Base-by-base conservation (phyloP, 2,797 vertebrate genomes). In the Sebastes nivosus region DNA sequence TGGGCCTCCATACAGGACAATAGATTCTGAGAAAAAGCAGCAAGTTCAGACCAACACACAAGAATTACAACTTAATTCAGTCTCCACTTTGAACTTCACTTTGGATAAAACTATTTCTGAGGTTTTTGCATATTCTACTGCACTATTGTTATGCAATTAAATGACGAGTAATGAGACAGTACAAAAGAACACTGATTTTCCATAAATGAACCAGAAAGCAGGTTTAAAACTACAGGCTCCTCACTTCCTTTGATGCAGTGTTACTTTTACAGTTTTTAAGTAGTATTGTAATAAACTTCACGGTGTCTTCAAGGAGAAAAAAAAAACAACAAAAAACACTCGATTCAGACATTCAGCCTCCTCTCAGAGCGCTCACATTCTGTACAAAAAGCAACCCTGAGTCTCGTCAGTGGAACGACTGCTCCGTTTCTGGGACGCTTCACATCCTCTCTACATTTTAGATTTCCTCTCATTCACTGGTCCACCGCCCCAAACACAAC, bases 331-430 rank as follows among this genome's bases (percentile, higher is more conserved):
- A 52, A 38, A 27, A 72, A 46, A 59, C 8, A 12, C 54, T 34
- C 1, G 6, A 4, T 14, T 36, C 59, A 66, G 64, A 76, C 84
- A 72, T 81, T 84, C 73, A 64, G 61, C 20, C 30, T 6, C 20
- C 34, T 6, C 67, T 64, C 67, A 42, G 20, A 24, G 65, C 70
- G 50, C 70, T 80, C 75, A 89, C 83, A 88, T 88, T 91, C 89
- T 83, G 80, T 82, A 87, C 75, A 83, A 90, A 91, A 84, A 77
- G 25, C 81, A 88, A 86, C 89, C 93, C 94, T 94, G 95, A 95
- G 94, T 93, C 93, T 87, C 32, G 29, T 92, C 82, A 83, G 81
- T 73, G 84, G 66, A 81, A 87, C 72, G 22, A 58, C 57, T 13
- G 59, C 58, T 32, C 67, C 2, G 66, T 81, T 65, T 77, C 75